A percentile compares a stretch with the other conserved stretches of the same genome.
These are phyloP conservation scores for Halictus quadricinctus DNA, from an alignment of 2,888 invertebrate species.

Conservation along the genomic window DNA sequence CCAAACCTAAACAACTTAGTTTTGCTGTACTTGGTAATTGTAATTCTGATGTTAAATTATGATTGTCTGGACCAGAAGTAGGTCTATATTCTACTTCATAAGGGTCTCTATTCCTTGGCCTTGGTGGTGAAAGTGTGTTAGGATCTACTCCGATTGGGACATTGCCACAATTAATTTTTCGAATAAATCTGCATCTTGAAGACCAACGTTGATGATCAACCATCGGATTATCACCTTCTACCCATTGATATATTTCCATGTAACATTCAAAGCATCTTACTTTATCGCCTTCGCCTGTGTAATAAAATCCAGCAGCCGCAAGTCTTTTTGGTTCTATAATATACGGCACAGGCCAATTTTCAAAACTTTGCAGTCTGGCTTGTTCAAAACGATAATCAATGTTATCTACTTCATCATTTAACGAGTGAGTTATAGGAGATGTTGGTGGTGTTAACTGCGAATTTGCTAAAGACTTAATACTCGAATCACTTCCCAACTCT, in stretches of 20 bases:
- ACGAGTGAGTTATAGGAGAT: slow-evolving; percentile 23
- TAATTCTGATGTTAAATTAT: slow-evolving; percentile 62
- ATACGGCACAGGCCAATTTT: slow-evolving; percentile 87
- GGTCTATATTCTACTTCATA: too few relatives aligned
- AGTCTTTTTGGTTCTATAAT: slow-evolving; percentile 85
- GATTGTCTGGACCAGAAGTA: slow-evolving; percentile 74
- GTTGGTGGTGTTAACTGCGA: slow-evolving; percentile 48
- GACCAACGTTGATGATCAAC: slow-evolving; percentile 92
- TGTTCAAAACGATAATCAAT: slow-evolving; percentile 83
- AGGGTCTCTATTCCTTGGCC: neutral
- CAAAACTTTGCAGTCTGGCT: slow-evolving; percentile 87
- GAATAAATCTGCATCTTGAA: slow-evolving; percentile 90
- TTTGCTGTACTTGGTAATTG: slow-evolving; percentile 72
- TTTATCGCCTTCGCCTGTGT: slow-evolving; percentile 88
- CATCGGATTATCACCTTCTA: slow-evolving; percentile 91
- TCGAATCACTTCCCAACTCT: slow-evolving; percentile 61
- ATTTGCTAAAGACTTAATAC: slow-evolving; percentile 68
- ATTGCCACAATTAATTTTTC: slow-evolving; percentile 86
- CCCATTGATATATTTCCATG: slow-evolving; percentile 92
- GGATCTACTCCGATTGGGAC: slow-evolving; percentile 83
- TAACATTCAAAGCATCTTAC: slow-evolving; percentile 92
- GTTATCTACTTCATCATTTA: slow-evolving; percentile 75
- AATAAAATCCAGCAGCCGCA: slow-evolving; percentile 93
- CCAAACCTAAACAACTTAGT: slow-evolving; percentile 77
- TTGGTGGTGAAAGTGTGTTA: slow-evolving; percentile 68